These are phyloP conservation scores for Cryptotis parvus DNA, from an alignment of 2,113 vertebrate genomes.

Conservation along the genomic window DNA sequence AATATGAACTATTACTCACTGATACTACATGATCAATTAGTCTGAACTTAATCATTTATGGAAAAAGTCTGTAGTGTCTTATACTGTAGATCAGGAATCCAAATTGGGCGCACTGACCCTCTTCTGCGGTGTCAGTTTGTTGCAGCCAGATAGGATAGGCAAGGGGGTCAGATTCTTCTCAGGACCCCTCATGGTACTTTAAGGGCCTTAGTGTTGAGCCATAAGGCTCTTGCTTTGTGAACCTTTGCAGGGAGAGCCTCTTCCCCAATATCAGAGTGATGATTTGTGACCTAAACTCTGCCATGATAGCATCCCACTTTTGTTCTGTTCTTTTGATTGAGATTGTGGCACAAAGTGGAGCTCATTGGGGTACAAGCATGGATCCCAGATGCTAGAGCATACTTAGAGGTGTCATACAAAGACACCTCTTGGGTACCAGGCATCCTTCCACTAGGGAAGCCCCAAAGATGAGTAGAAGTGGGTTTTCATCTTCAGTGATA, in stretches of 20 bases:
- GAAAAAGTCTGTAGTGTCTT: neutral
- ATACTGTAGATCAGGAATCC: neutral
- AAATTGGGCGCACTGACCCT: neutral
- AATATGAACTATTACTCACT: neutral
- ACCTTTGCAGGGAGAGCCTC: neutral
- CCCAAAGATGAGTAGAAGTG: neutral
- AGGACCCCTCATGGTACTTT: neutral
- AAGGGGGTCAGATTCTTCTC: accelerated
- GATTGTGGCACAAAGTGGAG: neutral
- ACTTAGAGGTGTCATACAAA: neutral
- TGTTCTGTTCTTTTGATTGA: neutral
- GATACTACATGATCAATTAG: accelerated
- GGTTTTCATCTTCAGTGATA: too few species aligned
- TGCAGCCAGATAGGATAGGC: neutral
- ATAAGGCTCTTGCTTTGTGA: neutral
- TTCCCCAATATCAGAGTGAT: accelerated
- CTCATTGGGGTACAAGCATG: neutral
- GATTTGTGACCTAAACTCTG: neutral
- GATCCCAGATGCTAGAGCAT: too few species aligned
- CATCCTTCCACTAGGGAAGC: accelerated
- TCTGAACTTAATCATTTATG: neutral
- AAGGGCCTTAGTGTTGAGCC: neutral
- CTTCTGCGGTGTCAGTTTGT: neutral
- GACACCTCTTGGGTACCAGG: neutral
- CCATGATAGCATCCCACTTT: accelerated